phyloP scores from a whole-genome alignment of 2,113 vertebrate genomes.

The Nesoenas mayeri region DNA sequence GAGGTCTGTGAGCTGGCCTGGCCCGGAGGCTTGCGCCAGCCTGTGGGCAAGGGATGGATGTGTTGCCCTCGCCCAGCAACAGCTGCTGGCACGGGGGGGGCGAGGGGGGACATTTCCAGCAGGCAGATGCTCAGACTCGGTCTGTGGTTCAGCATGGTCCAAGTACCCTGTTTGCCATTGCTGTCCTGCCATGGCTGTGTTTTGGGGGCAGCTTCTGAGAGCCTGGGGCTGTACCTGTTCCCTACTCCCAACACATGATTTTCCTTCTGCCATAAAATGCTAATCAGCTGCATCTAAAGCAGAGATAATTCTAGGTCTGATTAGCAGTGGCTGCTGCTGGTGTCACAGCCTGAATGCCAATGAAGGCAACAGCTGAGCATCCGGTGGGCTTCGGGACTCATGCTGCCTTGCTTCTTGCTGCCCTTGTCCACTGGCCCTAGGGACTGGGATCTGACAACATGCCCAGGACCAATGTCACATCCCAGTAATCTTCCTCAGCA shows the following conservation, averaged over 20 bases:
- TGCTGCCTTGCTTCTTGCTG: not conserved
- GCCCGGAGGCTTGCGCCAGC: not conserved
- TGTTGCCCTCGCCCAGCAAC: rapidly evolving
- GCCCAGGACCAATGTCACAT: not conserved
- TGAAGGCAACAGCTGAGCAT: not conserved
- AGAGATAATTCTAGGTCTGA: constrained; percentile 58
- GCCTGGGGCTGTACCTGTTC: constrained; percentile 20
- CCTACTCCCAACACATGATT: not conserved
- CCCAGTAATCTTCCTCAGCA: not conserved
- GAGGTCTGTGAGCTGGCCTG: rapidly evolving
- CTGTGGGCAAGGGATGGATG: not conserved
- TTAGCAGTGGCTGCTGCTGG: constrained; percentile 25
- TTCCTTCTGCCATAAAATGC: constrained; percentile 50
- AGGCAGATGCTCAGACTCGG: not conserved
- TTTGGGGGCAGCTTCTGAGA: not conserved
- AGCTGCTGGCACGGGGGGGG: rapidly evolving
- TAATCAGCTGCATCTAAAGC: constrained; percentile 46
- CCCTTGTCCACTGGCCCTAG: not conserved
- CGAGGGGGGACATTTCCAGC: rapidly evolving
- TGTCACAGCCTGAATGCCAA: not conserved
- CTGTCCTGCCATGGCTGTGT: not conserved
- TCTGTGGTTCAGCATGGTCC: rapidly evolving
- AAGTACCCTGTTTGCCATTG: rapidly evolving
- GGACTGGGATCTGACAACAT: not conserved
- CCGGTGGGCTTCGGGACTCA: rapidly evolving